Percentiles rank a stretch among this genome's conserved stretches.
Evolutionary conservation across 2,888 invertebrate species (phyloP).

Genomic region (Spatulosminthurus flaviceps): DNA sequence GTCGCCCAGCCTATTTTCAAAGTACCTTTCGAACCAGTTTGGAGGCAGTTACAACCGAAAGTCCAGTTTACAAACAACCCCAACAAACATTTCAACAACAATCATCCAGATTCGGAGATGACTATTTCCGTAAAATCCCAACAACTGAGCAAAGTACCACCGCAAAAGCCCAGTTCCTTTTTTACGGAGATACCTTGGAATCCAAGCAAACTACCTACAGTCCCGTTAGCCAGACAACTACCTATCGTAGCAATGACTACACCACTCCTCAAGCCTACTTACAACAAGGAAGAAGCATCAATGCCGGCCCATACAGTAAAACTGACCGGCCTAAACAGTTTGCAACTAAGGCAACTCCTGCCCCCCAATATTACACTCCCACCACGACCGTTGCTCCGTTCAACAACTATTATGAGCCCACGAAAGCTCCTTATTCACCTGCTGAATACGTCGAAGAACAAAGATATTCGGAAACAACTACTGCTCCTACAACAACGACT

Average conservation of each 20-base stretch:
- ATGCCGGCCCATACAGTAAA: conserved; percentile 9
- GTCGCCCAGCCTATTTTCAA: conserved; percentile 56
- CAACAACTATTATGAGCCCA: conserved; percentile 26
- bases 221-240: conserved; percentile 21
- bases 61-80: conserved; percentile 45
- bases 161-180: conserved; percentile 32
- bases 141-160: conserved; percentile 47
- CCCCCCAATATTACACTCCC: conserved; percentile 32
- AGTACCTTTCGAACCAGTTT: conserved; percentile 60
- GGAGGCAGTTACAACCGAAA: conserved; percentile 44
- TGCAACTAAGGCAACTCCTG: conserved; percentile 36
- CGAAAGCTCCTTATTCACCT: conserved; percentile 34
- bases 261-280: conserved; percentile 26
- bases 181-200: conserved; percentile 26
- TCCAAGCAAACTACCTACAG: conserved; percentile 23
- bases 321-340: conserved; percentile 32
- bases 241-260: conserved; percentile 22
- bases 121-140: conserved; percentile 58
- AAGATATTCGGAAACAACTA: conserved; percentile 24
- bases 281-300: conserved; percentile 43
- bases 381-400: conserved; percentile 33
- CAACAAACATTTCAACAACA: conserved; percentile 61
- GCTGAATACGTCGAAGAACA: conserved; percentile 8
- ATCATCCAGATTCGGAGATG: conserved; percentile 59
- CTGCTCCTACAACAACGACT: conserved; percentile 41